phyloP scores from a whole-genome alignment of 2,888 invertebrate genomes.

The Rhagonycha lutea region DNA sequence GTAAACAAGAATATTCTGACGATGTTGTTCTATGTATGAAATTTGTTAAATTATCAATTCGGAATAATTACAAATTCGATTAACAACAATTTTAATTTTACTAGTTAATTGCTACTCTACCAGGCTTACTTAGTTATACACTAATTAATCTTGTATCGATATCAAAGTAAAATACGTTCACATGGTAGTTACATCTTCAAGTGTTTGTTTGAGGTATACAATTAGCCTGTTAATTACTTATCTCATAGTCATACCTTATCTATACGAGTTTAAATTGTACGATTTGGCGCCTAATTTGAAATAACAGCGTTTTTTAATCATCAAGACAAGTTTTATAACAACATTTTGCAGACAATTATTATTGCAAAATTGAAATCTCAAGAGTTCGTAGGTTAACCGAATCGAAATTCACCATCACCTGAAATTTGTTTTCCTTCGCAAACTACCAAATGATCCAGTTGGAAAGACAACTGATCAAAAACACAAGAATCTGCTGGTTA shows the following conservation, averaged over 20 bases:
- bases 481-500: no score
- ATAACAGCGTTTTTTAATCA: no score
- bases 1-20: slow-evolving; percentile 8
- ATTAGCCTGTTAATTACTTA: neutral
- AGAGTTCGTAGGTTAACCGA: no score
- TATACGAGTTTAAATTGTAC: neutral
- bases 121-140: neutral
- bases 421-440: no score
- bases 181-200: neutral
- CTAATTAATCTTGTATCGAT: neutral
- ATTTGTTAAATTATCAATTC: neutral
- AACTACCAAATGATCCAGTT: no score
- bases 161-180: neutral
- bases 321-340: no score
- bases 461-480: no score
- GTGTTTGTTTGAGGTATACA: neutral
- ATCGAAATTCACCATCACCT: no score
- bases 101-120: neutral
- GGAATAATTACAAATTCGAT: neutral
- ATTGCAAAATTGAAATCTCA: no score
- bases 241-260: neutral
- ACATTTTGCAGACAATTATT: no score
- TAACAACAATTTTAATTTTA: neutral
- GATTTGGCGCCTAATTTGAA: no score
- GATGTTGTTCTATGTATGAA: neutral